Percentiles rank a stretch among this genome's conserved stretches.
Conservation (phyloP, 2,113 vertebrate species). For the Vulpes lagopus region DNA sequence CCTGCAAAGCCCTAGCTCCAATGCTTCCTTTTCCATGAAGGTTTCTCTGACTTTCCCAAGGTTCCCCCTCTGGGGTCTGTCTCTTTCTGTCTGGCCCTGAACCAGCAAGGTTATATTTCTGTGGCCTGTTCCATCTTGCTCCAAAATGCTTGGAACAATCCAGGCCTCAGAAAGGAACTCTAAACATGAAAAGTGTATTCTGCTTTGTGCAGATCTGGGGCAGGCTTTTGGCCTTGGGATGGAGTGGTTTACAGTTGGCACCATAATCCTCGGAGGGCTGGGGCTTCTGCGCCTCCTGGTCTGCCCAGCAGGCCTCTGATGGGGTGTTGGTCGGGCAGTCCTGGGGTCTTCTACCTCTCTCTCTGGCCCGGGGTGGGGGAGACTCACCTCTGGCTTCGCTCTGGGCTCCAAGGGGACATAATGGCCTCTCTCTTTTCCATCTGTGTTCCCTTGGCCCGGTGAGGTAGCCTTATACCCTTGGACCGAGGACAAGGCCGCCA, state of each 20-base stretch:
- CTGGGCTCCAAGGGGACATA: conserved; percentile 41
- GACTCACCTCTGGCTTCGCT: conserved; percentile 57
- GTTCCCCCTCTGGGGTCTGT: not conserved
- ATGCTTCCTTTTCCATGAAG: not conserved
- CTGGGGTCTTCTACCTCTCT: not conserved
- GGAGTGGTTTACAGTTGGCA: not conserved
- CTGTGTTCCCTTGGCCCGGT: not conserved
- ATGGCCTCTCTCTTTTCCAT: not conserved
- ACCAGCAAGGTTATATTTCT: too few relatives aligned
- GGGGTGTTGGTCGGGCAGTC: not conserved
- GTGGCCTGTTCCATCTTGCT: not conserved
- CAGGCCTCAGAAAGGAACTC: not conserved
- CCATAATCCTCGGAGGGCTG: not conserved
- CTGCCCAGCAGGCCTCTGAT: not conserved
- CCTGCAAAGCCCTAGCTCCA: not conserved
- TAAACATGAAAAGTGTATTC: not conserved
- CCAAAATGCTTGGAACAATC: not conserved
- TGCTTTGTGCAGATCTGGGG: not conserved
- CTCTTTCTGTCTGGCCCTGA: not conserved
- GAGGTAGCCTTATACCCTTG: conserved; percentile 12
- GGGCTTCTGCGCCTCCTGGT: not conserved
- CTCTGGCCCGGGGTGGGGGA: accelerated
- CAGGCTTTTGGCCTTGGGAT: not conserved
- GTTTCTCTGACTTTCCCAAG: not conserved
- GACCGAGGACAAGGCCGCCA: not conserved